phyloP scores from a whole-genome alignment of 2,113 vertebrate genomes.

The Limnothrissa miodon region DNA sequence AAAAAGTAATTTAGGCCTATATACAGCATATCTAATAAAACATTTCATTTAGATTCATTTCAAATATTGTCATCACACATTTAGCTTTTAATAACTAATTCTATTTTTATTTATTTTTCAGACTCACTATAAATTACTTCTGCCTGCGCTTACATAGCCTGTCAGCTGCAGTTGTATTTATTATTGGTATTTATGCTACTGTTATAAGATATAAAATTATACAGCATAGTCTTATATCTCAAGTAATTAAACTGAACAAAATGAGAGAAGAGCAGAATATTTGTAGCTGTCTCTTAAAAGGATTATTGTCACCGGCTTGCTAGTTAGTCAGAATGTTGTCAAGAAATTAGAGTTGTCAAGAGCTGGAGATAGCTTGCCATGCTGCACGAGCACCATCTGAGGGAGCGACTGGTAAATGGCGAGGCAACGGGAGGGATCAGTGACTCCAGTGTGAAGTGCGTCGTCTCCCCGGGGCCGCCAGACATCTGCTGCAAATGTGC shows the following conservation, averaged over 20 bases:
- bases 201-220: neutral
- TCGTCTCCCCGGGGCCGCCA: neutral
- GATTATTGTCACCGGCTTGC: neutral
- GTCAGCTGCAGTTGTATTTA: neutral
- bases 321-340: neutral
- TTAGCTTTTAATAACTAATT: neutral
- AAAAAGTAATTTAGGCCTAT: conserved; percentile 4
- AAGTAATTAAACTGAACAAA: neutral
- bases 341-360: neutral
- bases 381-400: neutral
- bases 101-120: neutral
- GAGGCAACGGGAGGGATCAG: conserved; percentile 1
- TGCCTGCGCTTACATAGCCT: neutral
- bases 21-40: neutral
- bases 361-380: neutral
- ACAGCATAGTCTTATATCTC: neutral
- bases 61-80: neutral
- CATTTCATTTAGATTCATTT: neutral
- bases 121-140: neutral
- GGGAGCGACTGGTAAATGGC: neutral
- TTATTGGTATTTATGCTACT: neutral
- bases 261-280: neutral
- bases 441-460: conserved; percentile 1
- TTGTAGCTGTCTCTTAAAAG: neutral
- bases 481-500: conserved; percentile 15